Base-by-base conservation (phyloP, 2,797 vertebrate species). In the Phalloptychus januarius region DNA sequence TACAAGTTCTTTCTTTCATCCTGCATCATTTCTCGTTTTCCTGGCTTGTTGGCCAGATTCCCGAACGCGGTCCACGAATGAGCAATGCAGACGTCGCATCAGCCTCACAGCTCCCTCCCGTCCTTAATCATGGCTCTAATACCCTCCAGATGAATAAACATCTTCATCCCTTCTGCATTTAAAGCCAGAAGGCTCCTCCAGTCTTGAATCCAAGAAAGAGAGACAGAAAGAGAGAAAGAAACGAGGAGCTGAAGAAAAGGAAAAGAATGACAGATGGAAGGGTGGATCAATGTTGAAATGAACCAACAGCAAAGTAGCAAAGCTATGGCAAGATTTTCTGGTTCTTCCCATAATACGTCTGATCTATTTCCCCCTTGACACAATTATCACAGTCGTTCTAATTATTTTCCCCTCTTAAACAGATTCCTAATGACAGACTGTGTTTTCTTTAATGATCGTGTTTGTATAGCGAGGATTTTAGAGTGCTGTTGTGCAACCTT, bases 71-170 rank as follows among this genome's bases (percentile, higher is more conserved):
- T 90, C 92, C 83, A 89, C 75, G 96, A 96, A 93, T 94, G 95
- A 96, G 91, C 95, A 94, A 92, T 96, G 95, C 96, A 97, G 97
- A 97, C 96, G 96, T 97, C 95, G 95, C 93, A 93, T 94, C 92
- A 90, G 92, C 93, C 92, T 74, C 81, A 83, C 88, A 87, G 87
- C 93, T 94, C 93, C 92, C 91, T 92, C 90, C 92, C 91, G 93
- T 94, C 91, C 95, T 97, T 98, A 98, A 98, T 97, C 97, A 97
- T 95, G 95, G 94, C 96, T 94, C 94, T 98, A 98, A 99, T 97
- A 97, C 94, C 95, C 95, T 97, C 97, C 98, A 98, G 97, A 98
- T 98, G 97, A 98, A 97, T 95, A 98, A 98, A 98, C 97, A 97
- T 95, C 95, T 96, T 95, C 95, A 93, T 96, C 94, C 92, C 94